Evolutionary conservation across 2,888 invertebrate genomes (phyloP).

Genomic region (Craniophora ligustri): DNA sequence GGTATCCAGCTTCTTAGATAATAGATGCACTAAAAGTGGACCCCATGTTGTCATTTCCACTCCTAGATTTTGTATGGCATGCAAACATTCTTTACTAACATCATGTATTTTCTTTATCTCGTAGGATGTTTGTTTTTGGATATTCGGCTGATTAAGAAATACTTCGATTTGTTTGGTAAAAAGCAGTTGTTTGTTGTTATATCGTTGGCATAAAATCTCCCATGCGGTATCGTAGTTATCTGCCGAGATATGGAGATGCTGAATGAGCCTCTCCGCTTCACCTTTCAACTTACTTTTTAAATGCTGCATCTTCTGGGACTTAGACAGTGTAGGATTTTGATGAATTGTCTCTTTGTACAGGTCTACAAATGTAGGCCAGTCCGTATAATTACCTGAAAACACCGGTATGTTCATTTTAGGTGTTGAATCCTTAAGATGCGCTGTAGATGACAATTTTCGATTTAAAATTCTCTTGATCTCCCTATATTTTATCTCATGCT

Average conservation of each 20-base stretch:
- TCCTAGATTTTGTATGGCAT: too few species aligned
- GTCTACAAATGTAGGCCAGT: neutral
- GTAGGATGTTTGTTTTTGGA: neutral
- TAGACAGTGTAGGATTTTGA: neutral
- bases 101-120: too few species aligned
- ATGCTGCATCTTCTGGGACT: conserved; percentile 3
- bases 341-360: neutral
- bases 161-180: neutral
- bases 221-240: conserved; percentile 1
- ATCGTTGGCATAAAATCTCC: neutral
- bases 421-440: too few species aligned
- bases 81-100: too few species aligned
- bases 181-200: neutral
- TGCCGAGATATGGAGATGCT: neutral
- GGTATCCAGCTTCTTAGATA: too few species aligned
- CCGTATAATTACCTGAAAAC: too few species aligned
- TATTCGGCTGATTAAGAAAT: neutral
- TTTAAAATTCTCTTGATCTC: too few species aligned
- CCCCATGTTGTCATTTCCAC: too few species aligned
- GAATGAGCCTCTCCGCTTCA: neutral
- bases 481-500: too few species aligned
- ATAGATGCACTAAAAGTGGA: too few species aligned
- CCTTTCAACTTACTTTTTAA: neutral
- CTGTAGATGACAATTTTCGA: too few species aligned
- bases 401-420: too few species aligned